A percentile compares a stretch with the other conserved stretches of the same genome.
phyloP scores from a whole-genome alignment of 2,113 vertebrate genomes.

The Reinhardtius hippoglossoides region DNA sequence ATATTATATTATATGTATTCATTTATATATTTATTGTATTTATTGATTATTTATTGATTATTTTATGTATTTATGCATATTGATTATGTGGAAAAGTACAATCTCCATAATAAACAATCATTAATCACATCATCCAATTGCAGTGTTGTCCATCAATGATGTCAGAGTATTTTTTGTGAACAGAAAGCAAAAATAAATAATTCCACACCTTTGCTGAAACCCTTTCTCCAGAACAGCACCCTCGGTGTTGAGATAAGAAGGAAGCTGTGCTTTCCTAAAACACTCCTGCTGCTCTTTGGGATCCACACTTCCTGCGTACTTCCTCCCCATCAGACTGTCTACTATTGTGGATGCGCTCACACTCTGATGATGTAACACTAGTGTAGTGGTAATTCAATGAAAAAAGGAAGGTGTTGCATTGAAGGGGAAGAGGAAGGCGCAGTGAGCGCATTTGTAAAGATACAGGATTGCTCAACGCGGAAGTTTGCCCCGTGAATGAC shows the following conservation, averaged over 20 bases:
- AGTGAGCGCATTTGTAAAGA: neutral
- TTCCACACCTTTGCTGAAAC: constrained; percentile 7
- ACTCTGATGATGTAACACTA: constrained; percentile 30
- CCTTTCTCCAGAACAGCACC: constrained; percentile 58
- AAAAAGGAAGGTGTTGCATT: constrained; percentile 29
- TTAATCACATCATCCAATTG: neutral
- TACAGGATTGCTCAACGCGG: constrained; percentile 46
- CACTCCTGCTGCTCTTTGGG: constrained; percentile 56
- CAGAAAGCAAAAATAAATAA: neutral
- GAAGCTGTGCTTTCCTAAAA: constrained; percentile 85
- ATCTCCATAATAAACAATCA: constrained; percentile 29
- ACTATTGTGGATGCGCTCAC: neutral
- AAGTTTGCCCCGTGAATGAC: constrained; percentile 42
- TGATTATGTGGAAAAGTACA: constrained; percentile 18
- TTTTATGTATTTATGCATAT: constrained; percentile 15
- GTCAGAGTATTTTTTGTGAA: neutral
- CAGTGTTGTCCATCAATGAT: neutral
- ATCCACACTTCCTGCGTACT: constrained; percentile 61
- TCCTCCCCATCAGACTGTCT: constrained; percentile 22
- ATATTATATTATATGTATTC: constrained; percentile 68
- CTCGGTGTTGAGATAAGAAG: constrained; percentile 42
- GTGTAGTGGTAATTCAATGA: constrained; percentile 1
- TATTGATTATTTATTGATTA: constrained; percentile 73
- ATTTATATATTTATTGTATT: constrained; percentile 73
- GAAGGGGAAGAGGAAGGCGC: constrained; percentile 53